Evolutionary conservation across 2,797 vertebrate genomes (phyloP).

Genomic region (Sebastes taczanowskii): DNA sequence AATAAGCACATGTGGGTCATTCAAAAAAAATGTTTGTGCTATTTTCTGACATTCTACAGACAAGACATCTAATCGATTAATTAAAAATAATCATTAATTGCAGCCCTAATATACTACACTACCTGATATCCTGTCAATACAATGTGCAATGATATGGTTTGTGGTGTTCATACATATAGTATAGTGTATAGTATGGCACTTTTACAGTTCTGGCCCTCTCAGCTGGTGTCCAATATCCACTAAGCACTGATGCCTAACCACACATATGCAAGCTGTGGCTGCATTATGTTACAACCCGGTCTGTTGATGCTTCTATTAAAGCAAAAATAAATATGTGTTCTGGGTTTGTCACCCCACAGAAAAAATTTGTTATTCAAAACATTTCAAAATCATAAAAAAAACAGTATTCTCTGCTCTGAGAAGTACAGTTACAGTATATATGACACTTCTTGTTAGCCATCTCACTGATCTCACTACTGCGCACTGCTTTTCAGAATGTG

Average conservation of each 20-base stretch:
- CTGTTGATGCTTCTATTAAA: neutral
- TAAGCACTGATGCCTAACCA: neutral
- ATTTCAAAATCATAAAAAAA: too few relatives aligned
- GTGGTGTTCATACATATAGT: neutral
- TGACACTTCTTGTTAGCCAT: too few relatives aligned
- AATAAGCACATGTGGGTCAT: slow-evolving; percentile 8
- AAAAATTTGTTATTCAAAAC: too few relatives aligned
- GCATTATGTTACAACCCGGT: neutral
- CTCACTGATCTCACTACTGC: too few relatives aligned
- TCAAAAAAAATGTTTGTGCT: neutral
- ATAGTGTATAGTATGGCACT: neutral
- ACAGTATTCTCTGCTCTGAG: too few relatives aligned
- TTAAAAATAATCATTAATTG: neutral
- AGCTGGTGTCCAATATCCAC: neutral
- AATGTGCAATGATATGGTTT: neutral
- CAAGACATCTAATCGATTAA: too few relatives aligned
- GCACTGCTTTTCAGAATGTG: too few relatives aligned
- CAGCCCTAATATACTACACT: neutral
- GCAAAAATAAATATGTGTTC: neutral
- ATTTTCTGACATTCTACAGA: too few relatives aligned
- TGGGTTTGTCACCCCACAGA: too few relatives aligned
- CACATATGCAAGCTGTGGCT: neutral
- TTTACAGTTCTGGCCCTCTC: neutral
- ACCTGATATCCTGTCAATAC: neutral
- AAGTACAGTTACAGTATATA: too few relatives aligned